Base-by-base conservation (phyloP, 2,888 invertebrate genomes). In the Hyles lineata region DNA sequence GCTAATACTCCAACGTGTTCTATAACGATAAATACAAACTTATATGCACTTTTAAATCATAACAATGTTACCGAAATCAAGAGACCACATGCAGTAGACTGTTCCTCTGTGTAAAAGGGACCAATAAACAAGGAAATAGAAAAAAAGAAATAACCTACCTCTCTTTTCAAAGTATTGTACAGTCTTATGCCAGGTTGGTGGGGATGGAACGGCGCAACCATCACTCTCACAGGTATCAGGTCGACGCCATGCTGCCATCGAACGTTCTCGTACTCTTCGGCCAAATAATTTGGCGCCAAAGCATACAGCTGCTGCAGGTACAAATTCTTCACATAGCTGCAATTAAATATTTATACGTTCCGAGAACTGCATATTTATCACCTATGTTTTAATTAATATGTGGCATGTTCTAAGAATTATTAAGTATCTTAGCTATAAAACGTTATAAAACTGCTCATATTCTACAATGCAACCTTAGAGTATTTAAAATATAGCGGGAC, bases 251-350 rank as follows among this genome's bases (percentile, higher is more conserved):
- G 95, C 85, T 96, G 95, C 89, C 97, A 96, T 73, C 96, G 95
- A 50, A 96, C 91, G 82, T 90, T 90, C 61, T 91, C 89, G 77
- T 96, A 97, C 80, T 96, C 96, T 90, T 98, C 98, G 15, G 96
- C 95, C 62, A 98, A 92, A 90, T 98, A 98, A 85, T 97, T 97
- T 0, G 98, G 97, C 1, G 97, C 98, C 90, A 98, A 95, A n/a
- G 94, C 95, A 81, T 97, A 96, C 73, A 98, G 95, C 83, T 97
- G 97, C 84, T 97, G 96, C n/a, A 98, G 94, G 89, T 98, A 98
- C 78, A 97, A 95, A 80, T 96, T 96, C 87, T 97, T 98, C 0
- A 98, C 96, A 85, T 96, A 96, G 78, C 96, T 96, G 86, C 72
- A 89, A 89, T 17, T 29, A 74, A 70, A 55, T 32, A 61, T 58